Percentiles rank a stretch among this genome's conserved stretches.
phyloP scores from a whole-genome alignment of 2,797 vertebrate genomes.

The Oceanodroma leucorhoa region DNA sequence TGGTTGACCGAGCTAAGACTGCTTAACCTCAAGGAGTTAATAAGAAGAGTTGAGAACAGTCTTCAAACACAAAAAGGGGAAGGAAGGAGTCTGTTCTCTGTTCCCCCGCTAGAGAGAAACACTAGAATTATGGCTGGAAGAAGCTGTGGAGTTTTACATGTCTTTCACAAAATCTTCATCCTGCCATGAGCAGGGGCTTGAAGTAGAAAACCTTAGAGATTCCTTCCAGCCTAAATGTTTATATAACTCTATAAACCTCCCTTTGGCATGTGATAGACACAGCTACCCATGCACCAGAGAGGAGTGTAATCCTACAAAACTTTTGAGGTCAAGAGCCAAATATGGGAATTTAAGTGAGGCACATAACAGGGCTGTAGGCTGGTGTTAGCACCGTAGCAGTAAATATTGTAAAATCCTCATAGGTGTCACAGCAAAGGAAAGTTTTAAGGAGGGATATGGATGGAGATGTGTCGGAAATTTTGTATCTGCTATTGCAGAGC shows the following conservation, averaged over 20 bases:
- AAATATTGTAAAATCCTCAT: background rate
- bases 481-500: background rate
- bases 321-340: background rate
- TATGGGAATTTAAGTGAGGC: background rate
- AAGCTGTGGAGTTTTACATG: background rate
- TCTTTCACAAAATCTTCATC: background rate
- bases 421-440: background rate
- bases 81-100: background rate
- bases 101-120: background rate
- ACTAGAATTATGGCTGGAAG: background rate
- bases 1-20: background rate
- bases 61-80: background rate
- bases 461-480: background rate
- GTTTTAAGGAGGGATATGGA: background rate
- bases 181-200: background rate
- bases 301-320: background rate
- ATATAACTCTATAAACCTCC: background rate
- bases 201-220: background rate
- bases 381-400: background rate
- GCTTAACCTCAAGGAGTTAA: background rate
- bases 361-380: background rate
- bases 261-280: background rate
- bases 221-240: background rate
- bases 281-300: background rate
- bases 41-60: background rate